phyloP scores from a whole-genome alignment of 2,113 vertebrate species.

The Caranx ignobilis region DNA sequence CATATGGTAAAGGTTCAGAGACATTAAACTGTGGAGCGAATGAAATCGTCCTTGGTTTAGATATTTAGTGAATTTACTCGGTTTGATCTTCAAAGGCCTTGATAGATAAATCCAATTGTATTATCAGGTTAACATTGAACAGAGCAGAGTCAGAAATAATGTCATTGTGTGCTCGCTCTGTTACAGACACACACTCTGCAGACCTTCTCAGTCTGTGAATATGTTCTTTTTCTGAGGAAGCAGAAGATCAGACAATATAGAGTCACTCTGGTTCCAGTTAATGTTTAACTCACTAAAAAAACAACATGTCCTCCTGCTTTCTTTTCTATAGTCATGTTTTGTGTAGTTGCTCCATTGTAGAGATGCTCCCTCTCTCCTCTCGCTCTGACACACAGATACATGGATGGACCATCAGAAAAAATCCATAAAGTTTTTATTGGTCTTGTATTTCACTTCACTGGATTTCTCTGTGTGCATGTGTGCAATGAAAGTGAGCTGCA shows the following conservation, averaged over 20 bases:
- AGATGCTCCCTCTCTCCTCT: too few species aligned
- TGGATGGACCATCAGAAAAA: too few species aligned
- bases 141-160: conserved; percentile 4
- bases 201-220: not conserved
- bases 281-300: not conserved
- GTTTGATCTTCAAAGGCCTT: conserved; percentile 25
- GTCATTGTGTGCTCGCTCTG: not conserved
- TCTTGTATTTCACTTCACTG: too few species aligned
- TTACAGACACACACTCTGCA: not conserved
- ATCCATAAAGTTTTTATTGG: too few species aligned
- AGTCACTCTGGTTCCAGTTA: not conserved
- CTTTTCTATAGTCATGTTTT: too few species aligned
- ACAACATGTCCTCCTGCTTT: too few species aligned
- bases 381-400: too few species aligned
- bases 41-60: conserved; percentile 7
- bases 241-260: not conserved
- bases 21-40: not conserved
- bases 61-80: not conserved
- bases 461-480: too few species aligned
- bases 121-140: conserved; percentile 16
- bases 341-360: too few species aligned
- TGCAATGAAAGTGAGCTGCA: too few species aligned
- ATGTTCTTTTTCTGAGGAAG: not conserved
- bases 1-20: not conserved
- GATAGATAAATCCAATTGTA: not conserved